These are phyloP conservation scores for Tetragnatha montana DNA, from an alignment of 2,888 invertebrate species.

Conservation along the genomic window DNA sequence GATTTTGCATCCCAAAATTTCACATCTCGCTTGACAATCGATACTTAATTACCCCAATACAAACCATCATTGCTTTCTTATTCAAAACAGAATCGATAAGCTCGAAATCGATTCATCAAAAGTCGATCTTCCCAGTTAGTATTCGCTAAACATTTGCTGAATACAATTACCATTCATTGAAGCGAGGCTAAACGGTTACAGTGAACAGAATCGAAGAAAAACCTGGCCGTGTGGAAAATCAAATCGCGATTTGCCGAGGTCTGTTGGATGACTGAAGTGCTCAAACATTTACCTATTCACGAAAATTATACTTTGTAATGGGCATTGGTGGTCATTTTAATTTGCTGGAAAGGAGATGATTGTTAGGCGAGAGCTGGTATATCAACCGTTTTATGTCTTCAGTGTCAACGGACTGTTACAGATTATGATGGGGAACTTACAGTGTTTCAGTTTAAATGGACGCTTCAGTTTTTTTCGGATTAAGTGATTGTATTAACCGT, in stretches of 20 bases:
- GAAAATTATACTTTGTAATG: constrained; percentile 8
- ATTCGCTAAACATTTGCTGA: constrained; percentile 33
- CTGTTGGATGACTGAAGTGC: not conserved
- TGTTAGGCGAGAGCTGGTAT: not conserved
- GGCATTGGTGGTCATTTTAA: constrained; percentile 27
- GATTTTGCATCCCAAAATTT: not conserved
- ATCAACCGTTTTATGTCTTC: not conserved
- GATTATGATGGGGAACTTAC: not conserved
- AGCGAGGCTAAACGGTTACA: constrained; percentile 17
- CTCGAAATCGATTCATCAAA: constrained; percentile 29
- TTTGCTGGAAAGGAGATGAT: constrained; percentile 11
- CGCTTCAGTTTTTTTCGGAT: not conserved
- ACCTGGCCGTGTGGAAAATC: not conserved
- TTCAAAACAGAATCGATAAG: constrained; percentile 22
- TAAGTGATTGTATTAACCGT: not conserved
- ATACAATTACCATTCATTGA: constrained; percentile 43
- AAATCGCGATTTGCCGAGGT: constrained; percentile 19
- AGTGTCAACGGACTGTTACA: not conserved
- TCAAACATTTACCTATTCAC: constrained; percentile 2
- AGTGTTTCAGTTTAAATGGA: not conserved
- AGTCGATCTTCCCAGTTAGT: constrained; percentile 33
- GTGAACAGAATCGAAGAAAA: constrained; percentile 12
- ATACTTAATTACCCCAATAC: not conserved
- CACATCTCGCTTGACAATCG: not conserved
- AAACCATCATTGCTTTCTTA: not conserved